Percentiles rank a stretch among this genome's conserved stretches.
phyloP scores from a whole-genome alignment of 1,140 invertebrate genomes.

The Drosophila eugracilis region DNA sequence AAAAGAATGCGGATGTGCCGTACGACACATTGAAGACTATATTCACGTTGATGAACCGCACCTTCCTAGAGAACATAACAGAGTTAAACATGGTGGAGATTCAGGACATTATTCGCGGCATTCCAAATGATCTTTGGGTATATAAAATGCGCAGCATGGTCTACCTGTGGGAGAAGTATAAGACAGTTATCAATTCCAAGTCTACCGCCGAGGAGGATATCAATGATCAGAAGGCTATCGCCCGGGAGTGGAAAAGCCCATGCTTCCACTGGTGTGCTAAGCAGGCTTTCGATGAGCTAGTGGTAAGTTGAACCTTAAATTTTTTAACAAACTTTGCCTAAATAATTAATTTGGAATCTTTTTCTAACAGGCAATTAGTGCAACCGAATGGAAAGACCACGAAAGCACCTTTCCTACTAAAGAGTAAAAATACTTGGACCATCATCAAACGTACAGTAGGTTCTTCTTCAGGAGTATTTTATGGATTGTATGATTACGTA shows the following conservation, averaged over 20 bases:
- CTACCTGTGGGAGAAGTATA: conserved; percentile 61
- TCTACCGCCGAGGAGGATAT: conserved; percentile 24
- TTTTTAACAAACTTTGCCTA: too few species aligned
- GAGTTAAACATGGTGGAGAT: conserved; percentile 46
- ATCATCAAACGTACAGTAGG: conserved; percentile 8
- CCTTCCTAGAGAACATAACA: conserved; percentile 61
- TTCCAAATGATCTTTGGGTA: conserved; percentile 66
- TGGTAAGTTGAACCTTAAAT: conserved; percentile 45
- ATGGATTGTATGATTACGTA: conserved; percentile 13
- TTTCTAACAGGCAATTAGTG: conserved; percentile 59
- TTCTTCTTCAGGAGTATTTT: conserved; percentile 29
- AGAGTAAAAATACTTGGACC: conserved; percentile 13
- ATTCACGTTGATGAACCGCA: conserved; percentile 65
- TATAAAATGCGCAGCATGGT: conserved; percentile 71
- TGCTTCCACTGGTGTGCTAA: conserved; percentile 70
- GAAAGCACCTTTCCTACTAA: conserved; percentile 9
- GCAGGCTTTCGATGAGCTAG: conserved; percentile 63
- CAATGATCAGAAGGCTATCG: conserved; percentile 56
- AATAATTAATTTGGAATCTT: not conserved
- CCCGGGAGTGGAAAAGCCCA: conserved; percentile 59
- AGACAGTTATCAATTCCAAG: conserved; percentile 16
- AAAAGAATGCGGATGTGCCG: conserved; percentile 65
- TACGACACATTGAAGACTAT: conserved; percentile 68
- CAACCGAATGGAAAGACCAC: conserved; percentile 64
- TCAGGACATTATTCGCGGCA: conserved; percentile 58